A percentile compares a stretch with the other conserved stretches of the same genome.
Evolutionary conservation across 2,113 vertebrate genomes (phyloP).

Genomic region (Lepisosteus osseus): DNA sequence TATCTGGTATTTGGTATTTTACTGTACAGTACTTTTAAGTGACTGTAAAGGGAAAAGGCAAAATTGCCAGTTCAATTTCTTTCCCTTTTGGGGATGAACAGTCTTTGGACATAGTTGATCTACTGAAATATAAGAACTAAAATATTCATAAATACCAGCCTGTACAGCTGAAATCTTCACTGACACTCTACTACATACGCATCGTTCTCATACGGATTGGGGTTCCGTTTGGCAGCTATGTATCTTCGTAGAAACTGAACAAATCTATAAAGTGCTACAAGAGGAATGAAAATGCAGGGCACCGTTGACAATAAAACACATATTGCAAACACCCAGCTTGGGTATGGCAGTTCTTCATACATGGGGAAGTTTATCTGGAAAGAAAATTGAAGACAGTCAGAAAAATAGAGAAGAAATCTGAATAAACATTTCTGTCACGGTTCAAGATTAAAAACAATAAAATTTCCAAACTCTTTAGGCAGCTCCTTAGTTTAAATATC

Average conservation of each 20-base stretch:
- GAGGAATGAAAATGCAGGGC: slow-evolving; percentile 65
- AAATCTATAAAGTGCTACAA: slow-evolving; percentile 58
- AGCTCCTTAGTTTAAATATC: no score
- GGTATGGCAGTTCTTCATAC: slow-evolving; percentile 64
- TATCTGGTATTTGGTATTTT: no score
- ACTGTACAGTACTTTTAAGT: no score
- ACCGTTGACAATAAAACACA: slow-evolving; percentile 64
- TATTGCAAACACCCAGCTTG: slow-evolving; percentile 69
- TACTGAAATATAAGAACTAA: no score
- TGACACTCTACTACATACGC: slow-evolving; percentile 31
- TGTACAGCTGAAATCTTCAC: neutral
- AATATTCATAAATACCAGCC: no score
- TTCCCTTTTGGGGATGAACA: no score
- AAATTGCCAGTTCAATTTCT: no score
- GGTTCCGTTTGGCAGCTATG: slow-evolving; percentile 9
- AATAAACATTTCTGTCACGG: no score
- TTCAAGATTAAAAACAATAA: no score
- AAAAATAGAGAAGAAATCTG: no score
- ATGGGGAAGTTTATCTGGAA: slow-evolving; percentile 69
- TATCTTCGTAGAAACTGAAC: slow-evolving; percentile 20
- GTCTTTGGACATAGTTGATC: neutral
- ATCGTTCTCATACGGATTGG: slow-evolving; percentile 36
- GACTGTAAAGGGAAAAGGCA: no score
- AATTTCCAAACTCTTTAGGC: no score
- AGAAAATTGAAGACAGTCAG: slow-evolving; percentile 16